Conservation (phyloP, 92 coral and sea anemone genomes). For the Parazoanthus swiftii region DNA sequence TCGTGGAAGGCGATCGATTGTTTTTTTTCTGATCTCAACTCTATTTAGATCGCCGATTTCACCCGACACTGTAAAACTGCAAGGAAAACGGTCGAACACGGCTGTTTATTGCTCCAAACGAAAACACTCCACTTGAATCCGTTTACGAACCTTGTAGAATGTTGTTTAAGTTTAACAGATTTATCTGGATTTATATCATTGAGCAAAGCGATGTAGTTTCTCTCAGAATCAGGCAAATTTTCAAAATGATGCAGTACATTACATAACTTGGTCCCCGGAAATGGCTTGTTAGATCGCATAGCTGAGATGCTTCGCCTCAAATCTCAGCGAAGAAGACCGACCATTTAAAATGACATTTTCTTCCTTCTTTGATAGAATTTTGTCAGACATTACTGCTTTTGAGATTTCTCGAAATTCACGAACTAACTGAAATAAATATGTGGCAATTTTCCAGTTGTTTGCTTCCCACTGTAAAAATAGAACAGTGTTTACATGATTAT, state of each 20-base stretch:
- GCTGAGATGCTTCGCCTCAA: constrained; percentile 16
- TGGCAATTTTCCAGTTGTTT: constrained; percentile 11
- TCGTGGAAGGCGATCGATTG: too few species aligned
- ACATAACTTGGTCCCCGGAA: constrained; percentile 51
- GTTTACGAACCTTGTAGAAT: constrained; percentile 20
- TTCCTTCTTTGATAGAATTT: background rate
- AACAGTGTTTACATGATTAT: constrained; percentile 2
- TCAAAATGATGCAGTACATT: constrained; percentile 38
- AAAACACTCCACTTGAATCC: constrained; percentile 15
- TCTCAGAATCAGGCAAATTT: constrained; percentile 22
- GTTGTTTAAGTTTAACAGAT: constrained; percentile 38
- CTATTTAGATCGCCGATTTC: too few species aligned
- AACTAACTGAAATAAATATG: constrained; percentile 6
- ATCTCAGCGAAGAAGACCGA: constrained; percentile 1
- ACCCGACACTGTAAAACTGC: too few species aligned
- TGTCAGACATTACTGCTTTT: constrained; percentile 9
- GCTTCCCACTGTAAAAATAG: constrained; percentile 18
- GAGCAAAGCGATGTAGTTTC: constrained; percentile 46
- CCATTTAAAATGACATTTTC: constrained; percentile 18
- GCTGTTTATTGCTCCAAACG: background rate
- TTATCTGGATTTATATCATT: constrained; percentile 46
- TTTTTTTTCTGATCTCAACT: too few species aligned
- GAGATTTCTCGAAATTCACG: background rate
- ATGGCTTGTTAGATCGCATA: constrained; percentile 44
- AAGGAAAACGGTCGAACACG: too few species aligned